Evolutionary conservation across 2,113 vertebrate genomes (phyloP).

Genomic region (Caranx melampygus): DNA sequence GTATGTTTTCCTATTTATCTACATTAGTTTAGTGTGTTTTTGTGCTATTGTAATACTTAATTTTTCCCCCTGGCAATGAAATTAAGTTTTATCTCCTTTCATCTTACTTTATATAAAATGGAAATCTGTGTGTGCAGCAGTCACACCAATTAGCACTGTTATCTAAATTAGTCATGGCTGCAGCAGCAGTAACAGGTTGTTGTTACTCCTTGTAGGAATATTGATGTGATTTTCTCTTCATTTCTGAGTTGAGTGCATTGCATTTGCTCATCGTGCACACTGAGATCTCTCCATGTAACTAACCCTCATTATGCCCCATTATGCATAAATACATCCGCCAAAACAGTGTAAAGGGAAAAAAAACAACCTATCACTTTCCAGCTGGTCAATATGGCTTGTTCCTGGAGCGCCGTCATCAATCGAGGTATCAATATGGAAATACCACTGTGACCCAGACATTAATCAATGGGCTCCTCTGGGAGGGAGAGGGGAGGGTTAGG

Average conservation of each 20-base stretch:
- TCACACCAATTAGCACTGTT: background rate
- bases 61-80: background rate
- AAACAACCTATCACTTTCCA: constrained; percentile 67
- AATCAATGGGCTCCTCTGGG: constrained; percentile 82
- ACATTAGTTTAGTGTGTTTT: background rate
- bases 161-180: background rate
- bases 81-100: background rate
- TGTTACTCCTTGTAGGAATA: constrained; percentile 23
- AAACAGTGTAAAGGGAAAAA: constrained; percentile 41
- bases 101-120: background rate
- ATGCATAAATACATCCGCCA: constrained; percentile 57
- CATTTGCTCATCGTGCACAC: constrained; percentile 1
- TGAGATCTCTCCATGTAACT: background rate
- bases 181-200: constrained; percentile 13
- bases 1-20: background rate
- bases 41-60: background rate
- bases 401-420: constrained; percentile 83
- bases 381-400: constrained; percentile 80
- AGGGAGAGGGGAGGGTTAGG: constrained; percentile 56
- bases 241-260: background rate
- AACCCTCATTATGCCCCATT: constrained; percentile 37
- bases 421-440: constrained; percentile 86
- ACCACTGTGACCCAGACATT: constrained; percentile 83
- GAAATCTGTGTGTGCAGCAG: background rate
- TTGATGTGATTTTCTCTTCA: constrained; percentile 9